phyloP scores from a whole-genome alignment of 2,888 invertebrate genomes.

The Tromatobia lineatoria region DNA sequence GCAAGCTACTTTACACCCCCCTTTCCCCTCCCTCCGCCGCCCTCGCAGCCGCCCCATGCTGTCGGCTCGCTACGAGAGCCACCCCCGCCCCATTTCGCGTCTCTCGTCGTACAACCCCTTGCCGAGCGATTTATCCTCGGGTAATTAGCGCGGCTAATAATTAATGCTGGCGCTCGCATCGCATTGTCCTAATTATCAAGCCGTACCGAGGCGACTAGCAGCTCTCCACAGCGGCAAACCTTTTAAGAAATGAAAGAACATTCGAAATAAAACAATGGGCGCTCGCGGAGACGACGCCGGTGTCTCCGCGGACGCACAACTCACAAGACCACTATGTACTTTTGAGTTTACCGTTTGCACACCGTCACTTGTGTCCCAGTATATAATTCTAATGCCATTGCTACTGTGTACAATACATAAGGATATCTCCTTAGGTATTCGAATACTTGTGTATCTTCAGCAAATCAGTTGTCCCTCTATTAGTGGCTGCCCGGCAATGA shows the following conservation, averaged over 20 bases:
- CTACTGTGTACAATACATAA: too few species aligned
- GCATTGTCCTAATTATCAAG: constrained; percentile 85
- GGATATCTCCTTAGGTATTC: too few species aligned
- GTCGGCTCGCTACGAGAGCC: constrained; percentile 75
- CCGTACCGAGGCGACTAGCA: constrained; percentile 34
- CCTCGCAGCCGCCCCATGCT: constrained; percentile 47
- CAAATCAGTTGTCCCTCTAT: too few species aligned
- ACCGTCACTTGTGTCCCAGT: constrained; percentile 38
- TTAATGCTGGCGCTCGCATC: constrained; percentile 82
- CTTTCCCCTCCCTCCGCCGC: constrained; percentile 10
- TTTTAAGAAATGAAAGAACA: constrained; percentile 86
- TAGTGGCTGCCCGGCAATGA: too few species aligned
- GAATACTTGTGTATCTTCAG: too few species aligned
- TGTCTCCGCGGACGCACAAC: constrained; percentile 42
- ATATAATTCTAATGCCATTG: constrained; percentile 5
- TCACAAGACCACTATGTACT: constrained; percentile 13
- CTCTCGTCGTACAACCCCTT: constrained; percentile 62
- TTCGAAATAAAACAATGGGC: constrained; percentile 83
- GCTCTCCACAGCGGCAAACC: constrained; percentile 78
- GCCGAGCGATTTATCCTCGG: constrained; percentile 84
- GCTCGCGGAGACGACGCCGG: constrained; percentile 51
- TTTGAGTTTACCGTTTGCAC: constrained; percentile 28
- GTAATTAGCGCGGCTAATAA: constrained; percentile 85
- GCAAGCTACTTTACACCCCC: constrained; percentile 62
- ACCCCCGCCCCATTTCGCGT: constrained; percentile 48